Evolutionary conservation across 1,140 invertebrate species (phyloP).

Genomic region (Drosophila ohnishii): DNA sequence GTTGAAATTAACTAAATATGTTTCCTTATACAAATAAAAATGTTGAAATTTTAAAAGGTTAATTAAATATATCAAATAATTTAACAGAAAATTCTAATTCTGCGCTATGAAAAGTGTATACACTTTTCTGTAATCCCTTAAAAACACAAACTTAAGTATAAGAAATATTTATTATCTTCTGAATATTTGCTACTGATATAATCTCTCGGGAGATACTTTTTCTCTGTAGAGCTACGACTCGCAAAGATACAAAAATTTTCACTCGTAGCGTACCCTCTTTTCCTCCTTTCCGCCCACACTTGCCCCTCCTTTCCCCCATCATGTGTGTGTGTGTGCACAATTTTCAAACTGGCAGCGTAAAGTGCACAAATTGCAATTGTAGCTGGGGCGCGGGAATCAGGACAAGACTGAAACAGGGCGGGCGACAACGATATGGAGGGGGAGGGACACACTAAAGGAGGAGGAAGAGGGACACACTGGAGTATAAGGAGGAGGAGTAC

Average conservation of each 20-base stretch:
- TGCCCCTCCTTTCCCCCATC: conserved; percentile 3
- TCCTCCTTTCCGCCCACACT: conserved; percentile 6
- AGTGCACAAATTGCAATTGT: conserved; percentile 77
- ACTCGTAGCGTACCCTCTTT: conserved; percentile 6
- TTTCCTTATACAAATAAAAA: neutral
- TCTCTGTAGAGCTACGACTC: conserved; percentile 17
- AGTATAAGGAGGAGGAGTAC: conserved; percentile 1
- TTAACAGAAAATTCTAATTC: neutral
- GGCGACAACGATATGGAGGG: conserved; percentile 1
- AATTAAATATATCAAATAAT: too few species aligned
- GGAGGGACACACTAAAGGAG: neutral
- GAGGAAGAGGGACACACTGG: conserved; percentile 1
- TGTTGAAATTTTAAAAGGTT: too few species aligned
- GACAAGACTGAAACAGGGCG: conserved; percentile 40
- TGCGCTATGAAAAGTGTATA: neutral
- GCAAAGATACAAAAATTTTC: conserved; percentile 66
- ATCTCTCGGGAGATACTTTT: conserved; percentile 2
- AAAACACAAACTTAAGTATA: too few species aligned
- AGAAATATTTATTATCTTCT: neutral
- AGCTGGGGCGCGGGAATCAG: conserved; percentile 68
- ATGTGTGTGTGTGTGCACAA: conserved; percentile 43
- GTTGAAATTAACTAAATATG: neutral
- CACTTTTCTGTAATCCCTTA: neutral
- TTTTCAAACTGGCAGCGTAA: conserved; percentile 66
- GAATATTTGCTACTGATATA: neutral